Evolutionary conservation across 2,888 invertebrate genomes (phyloP), one percentile per base, ranked within the genome.

Genomic region (Protonemura montana): DNA sequence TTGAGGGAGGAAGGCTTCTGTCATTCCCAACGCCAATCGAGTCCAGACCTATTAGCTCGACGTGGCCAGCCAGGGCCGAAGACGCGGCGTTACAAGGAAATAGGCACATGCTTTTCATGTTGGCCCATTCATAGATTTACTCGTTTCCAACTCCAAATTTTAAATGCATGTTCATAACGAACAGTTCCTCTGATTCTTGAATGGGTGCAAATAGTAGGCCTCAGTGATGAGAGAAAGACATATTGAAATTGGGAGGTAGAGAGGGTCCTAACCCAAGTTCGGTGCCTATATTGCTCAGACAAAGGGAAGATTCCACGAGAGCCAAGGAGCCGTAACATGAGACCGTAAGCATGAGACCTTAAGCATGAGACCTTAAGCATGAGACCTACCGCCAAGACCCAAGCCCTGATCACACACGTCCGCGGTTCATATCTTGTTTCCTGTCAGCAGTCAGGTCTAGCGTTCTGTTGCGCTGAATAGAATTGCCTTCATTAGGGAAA

Each of bases 291-390:
- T 59, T 10, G 59, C 78, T 26, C 78, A 78, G 78, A 78, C 78
- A 78, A 78, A 78, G 78, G 78, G 78, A 78, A 78, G 78, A 78
- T 78, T 78, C 78, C 78, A 78, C 78, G 59, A 59, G 59, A 59
- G 59, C 59, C 59, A 59, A 59, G 59, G 59, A 59, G 59, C 59
- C 59, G 59, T 59, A 59, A 59, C 59, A 59, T 21, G 59, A 59
- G 59, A 59, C 59, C 59, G 7, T 59, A 59, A 59, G 35, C 35
- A 35, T 35, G 35, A 35, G 35, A 35, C 35, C 35, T 35, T 35
- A 59, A 59, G 35, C 35, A 35, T 35, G 35, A 10, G 59, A 59
- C 59, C 59, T 59, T 41, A 59, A 59, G 35, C 35, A 35, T 35
- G 35, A 10, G 59, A 59, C 59, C 59, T 59, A 59, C 59, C 59